Percentiles rank a stretch among this genome's conserved stretches.
These are phyloP conservation scores for Fragum fragum DNA, from an alignment of 2,888 invertebrate genomes.

Conservation along the genomic window DNA sequence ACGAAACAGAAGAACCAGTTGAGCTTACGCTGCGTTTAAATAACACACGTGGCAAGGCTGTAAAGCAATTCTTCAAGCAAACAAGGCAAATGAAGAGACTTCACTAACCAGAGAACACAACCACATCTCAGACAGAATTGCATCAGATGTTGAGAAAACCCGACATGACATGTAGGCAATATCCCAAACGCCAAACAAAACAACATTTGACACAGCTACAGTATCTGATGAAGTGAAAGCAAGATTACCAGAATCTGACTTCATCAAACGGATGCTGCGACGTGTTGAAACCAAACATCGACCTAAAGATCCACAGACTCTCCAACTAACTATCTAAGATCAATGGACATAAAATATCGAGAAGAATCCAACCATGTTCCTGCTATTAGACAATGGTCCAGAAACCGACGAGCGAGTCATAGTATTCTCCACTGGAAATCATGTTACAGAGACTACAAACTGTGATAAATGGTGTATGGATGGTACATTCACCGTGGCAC, in stretches of 20 bases:
- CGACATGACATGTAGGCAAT: not conserved
- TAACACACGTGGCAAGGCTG: not conserved
- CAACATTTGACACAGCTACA: constrained; percentile 5
- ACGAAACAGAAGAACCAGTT: constrained; percentile 9
- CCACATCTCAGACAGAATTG: constrained; percentile 5
- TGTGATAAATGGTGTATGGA: not conserved
- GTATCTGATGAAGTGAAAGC: constrained; percentile 6
- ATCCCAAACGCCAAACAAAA: constrained; percentile 1
- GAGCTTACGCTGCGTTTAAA: constrained; percentile 9
- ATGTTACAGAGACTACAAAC: not conserved
- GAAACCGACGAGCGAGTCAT: constrained; percentile 14
- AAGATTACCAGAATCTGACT: constrained; percentile 10
- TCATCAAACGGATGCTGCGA: not conserved
- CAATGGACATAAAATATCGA: constrained; percentile 7
- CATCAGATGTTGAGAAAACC: constrained; percentile 14
- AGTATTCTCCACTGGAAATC: constrained; percentile 12
- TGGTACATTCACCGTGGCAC: not conserved
- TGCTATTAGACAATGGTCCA: constrained; percentile 22
- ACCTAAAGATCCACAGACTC: constrained; percentile 10
- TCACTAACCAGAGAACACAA: constrained; percentile 8
- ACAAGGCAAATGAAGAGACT: not conserved
- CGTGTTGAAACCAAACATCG: constrained; percentile 8
- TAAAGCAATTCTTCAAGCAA: constrained; percentile 15
- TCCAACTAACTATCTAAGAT: constrained; percentile 6
- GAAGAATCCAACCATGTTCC: not conserved